Conservation (phyloP, 2,888 invertebrate species). For the Blera fallax region DNA sequence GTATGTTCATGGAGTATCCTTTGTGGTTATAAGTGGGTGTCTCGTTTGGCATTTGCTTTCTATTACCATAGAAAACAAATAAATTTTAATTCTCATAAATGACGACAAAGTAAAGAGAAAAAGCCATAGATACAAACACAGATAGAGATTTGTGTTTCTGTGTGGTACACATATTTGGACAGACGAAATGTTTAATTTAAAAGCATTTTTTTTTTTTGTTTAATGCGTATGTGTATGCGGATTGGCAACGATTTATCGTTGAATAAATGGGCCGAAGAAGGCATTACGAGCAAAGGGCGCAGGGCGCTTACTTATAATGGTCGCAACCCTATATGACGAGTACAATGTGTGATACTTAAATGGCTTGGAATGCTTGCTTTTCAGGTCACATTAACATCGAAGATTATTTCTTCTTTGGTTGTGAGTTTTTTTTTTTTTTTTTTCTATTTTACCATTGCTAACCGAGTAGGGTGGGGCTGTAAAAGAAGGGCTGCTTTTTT, state of each 20-base stretch:
- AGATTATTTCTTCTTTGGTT: slow-evolving; percentile 24
- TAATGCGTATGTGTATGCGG: slow-evolving; percentile 35
- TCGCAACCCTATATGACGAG: slow-evolving; percentile 20
- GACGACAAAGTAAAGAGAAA: slow-evolving; percentile 31
- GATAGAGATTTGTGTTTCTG: no score
- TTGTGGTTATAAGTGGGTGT: slow-evolving; percentile 59
- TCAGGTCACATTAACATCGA: slow-evolving; percentile 46
- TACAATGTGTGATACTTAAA: slow-evolving; percentile 63
- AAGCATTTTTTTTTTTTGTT: slow-evolving; percentile 53
- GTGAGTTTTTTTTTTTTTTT: slow-evolving; percentile 6
- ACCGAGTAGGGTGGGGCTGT: not conserved
- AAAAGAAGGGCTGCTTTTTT: no score
- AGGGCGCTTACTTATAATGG: slow-evolving; percentile 36
- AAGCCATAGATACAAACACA: slow-evolving; percentile 4
- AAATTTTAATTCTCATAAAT: slow-evolving; percentile 61
- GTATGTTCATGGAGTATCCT: slow-evolving; percentile 18
- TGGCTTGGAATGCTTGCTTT: slow-evolving; percentile 47
- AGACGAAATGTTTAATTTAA: slow-evolving; percentile 58
- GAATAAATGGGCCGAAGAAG: slow-evolving; percentile 53
- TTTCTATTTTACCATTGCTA: slow-evolving; percentile 2
- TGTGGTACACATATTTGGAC: no score
- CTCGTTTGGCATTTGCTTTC: slow-evolving; percentile 29
- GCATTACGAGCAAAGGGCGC: slow-evolving; percentile 22
- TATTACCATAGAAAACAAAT: slow-evolving; percentile 50
- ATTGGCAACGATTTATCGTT: slow-evolving; percentile 64